Conservation (phyloP, 2,888 invertebrate species). For the Ariolimax columbianus region DNA sequence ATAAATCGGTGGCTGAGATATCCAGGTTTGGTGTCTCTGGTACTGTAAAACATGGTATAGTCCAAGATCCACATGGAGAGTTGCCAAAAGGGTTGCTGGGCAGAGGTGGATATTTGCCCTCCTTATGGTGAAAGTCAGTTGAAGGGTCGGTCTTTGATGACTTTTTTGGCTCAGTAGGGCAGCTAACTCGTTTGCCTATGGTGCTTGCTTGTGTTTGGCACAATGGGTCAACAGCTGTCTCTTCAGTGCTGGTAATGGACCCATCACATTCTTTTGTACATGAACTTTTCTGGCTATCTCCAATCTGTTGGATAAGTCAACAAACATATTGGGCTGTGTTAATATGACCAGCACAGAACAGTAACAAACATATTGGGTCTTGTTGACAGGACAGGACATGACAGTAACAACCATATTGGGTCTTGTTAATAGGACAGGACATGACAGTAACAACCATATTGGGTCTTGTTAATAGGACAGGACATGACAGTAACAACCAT, state of each 20-base stretch:
- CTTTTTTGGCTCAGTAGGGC: background rate
- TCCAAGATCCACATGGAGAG: background rate
- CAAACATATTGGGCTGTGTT: no score
- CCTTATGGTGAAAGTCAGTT: background rate
- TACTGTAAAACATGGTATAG: background rate
- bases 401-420: no score
- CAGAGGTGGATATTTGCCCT: background rate
- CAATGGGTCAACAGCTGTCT: background rate
- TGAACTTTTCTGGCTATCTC: background rate
- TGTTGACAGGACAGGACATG: no score
- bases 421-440: no score
- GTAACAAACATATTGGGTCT: no score
- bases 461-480: no score
- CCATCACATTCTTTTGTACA: no score
- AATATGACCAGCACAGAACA: no score
- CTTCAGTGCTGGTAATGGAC: background rate
- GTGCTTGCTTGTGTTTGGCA: no score
- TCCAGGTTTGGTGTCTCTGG: conserved; percentile 16
- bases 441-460: no score
- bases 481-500: no score
- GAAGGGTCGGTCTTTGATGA: background rate
- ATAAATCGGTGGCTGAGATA: background rate
- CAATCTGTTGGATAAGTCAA: no score
- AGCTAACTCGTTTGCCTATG: background rate
- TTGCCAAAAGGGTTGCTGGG: background rate